These are phyloP conservation scores for Pissodes strobi DNA, from an alignment of 1,140 invertebrate species.

Conservation along the genomic window DNA sequence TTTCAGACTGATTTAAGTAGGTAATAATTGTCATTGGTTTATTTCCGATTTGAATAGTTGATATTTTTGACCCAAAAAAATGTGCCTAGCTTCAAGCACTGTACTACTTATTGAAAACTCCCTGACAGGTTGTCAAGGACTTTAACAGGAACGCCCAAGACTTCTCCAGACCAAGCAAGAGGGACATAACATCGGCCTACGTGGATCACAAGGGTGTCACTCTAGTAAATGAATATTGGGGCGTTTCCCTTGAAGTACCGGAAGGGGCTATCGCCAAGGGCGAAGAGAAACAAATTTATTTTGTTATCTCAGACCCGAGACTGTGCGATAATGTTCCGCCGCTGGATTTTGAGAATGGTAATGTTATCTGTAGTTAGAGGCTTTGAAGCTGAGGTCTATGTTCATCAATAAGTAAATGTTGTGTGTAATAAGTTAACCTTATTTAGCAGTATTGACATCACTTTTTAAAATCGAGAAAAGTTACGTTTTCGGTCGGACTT, in stretches of 20 bases:
- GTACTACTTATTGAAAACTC: not conserved
- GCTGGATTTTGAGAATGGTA: constrained; percentile 87
- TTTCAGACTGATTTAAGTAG: too few relatives aligned
- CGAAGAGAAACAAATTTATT: constrained; percentile 89
- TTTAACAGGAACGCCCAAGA: constrained; percentile 41
- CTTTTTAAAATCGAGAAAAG: too few relatives aligned
- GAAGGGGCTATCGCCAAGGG: constrained; percentile 81
- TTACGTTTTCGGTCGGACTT: too few relatives aligned
- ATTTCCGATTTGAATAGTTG: not conserved
- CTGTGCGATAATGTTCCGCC: constrained; percentile 76
- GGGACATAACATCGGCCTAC: constrained; percentile 66
- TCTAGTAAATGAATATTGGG: constrained; percentile 83
- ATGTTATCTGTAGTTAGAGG: constrained; percentile 41
- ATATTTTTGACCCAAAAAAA: not conserved
- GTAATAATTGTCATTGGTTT: too few relatives aligned
- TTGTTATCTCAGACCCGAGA: constrained; percentile 82
- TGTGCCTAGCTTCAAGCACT: not conserved
- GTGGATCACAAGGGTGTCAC: constrained; percentile 81
- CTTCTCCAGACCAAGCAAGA: constrained; percentile 44
- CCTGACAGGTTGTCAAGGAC: constrained; percentile 25
- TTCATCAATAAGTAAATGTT: too few relatives aligned
- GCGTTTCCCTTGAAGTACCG: constrained; percentile 87
- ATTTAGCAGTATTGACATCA: too few relatives aligned
- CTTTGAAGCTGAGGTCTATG: too few relatives aligned
- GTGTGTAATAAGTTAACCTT: too few relatives aligned